Evolutionary conservation across 2,797 vertebrate genomes (phyloP), one percentile per base, ranked within the genome.

Genomic region (Oreortyx pictus): DNA sequence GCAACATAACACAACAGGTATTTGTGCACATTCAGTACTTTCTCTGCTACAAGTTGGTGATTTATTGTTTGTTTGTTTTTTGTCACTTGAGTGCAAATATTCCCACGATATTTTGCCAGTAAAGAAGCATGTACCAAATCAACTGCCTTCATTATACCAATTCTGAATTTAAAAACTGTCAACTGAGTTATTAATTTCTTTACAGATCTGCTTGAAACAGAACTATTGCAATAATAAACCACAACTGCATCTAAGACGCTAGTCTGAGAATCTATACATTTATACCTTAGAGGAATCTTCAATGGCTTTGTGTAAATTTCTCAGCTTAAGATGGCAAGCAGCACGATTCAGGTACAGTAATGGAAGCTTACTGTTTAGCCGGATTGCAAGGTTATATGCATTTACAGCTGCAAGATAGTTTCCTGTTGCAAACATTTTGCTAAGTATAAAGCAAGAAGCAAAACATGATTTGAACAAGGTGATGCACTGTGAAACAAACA

Each of bases 301-400:
- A 6, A 99, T 95, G 78, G 98, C 98, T 97, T 99, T 99, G 97
- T 99, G 99, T 31, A 99, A 96, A 80, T 99, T 99, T 68, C 97
- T 98, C 72, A 99, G 92, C 96, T 99, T 99, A 47, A 99, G 98
- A 89, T 99, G 99, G 96, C 99, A 99, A 22, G 99, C 99, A 49
- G 99, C 98, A 72, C 99, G 98, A 96, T 99, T 99, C 68, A 99
- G 98, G 86, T 98, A 99, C 25, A 99, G 92, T 3, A 97, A 93
- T 15, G 99, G 98, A 82, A 98, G 97, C 66, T 97, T 97, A 47
- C 86, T 95, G 96, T 98, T 99, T 68, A 99, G 96, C 93, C 94
- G 97, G 89, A 99, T 97, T 24, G 98, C 99, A 33, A 99, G 97
- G 87, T 96, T 98, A 88, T 99, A 99, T 0, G 98, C 99, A 6